A percentile compares a stretch with the other conserved stretches of the same genome.
Conservation (phyloP, 2,797 vertebrate genomes). For the Acomys russatus region DNA sequence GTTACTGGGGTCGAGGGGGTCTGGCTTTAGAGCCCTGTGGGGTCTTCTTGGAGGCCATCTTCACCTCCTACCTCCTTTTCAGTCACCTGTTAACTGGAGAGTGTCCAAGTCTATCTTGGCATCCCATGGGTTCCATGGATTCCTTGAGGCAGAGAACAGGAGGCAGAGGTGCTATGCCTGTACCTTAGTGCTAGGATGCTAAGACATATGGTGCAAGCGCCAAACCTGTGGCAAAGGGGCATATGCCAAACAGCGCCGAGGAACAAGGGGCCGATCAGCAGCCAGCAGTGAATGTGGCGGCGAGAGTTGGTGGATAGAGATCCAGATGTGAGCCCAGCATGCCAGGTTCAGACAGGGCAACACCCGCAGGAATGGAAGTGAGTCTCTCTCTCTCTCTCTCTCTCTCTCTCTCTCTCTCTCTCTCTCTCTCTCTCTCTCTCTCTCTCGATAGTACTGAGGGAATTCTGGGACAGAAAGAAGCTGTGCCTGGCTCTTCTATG, state of each 20-base stretch:
- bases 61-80: background rate
- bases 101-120: background rate
- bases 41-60: background rate
- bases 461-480: background rate
- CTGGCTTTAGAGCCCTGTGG: background rate
- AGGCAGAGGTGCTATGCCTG: background rate
- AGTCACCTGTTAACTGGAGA: conserved; percentile 27
- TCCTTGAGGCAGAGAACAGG: background rate
- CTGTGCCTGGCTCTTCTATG: background rate
- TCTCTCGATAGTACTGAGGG: background rate
- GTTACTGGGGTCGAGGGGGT: background rate
- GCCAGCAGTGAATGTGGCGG: background rate
- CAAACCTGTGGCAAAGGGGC: background rate
- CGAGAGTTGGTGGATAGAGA: background rate
- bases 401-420: too few species aligned
- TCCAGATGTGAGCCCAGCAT: background rate
- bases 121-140: background rate
- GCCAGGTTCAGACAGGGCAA: background rate
- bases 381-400: background rate
- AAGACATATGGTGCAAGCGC: background rate
- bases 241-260: background rate
- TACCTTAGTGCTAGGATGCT: background rate
- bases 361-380: background rate
- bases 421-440: background rate
- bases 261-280: background rate